Evolutionary conservation across 2,113 vertebrate species (phyloP).

Genomic region (Aldabrachelys gigantea): DNA sequence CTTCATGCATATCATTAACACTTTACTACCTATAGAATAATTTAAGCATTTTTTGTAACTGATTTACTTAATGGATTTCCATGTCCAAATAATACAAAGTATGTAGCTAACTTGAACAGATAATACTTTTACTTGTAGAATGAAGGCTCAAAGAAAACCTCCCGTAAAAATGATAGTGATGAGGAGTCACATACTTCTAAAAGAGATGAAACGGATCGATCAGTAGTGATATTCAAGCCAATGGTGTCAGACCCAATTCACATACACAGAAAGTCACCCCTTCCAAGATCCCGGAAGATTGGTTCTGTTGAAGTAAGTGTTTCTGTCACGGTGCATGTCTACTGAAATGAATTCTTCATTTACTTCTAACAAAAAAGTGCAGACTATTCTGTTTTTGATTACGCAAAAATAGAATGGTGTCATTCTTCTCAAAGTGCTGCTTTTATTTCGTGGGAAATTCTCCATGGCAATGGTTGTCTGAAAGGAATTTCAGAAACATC

Average conservation of each 20-base stretch:
- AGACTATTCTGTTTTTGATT: constrained; percentile 17
- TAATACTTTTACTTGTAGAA: constrained; percentile 75
- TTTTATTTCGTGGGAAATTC: background rate
- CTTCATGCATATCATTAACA: background rate
- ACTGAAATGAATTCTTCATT: constrained; percentile 36
- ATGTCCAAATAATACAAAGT: background rate
- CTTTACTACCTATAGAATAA: background rate
- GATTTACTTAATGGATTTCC: background rate
- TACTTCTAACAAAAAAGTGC: constrained; percentile 26
- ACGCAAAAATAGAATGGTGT: background rate
- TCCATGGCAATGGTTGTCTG: background rate
- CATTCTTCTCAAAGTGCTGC: background rate
- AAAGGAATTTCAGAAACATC: background rate
- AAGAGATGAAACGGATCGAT: constrained; percentile 87
- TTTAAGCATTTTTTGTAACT: background rate
- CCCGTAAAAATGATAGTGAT: constrained; percentile 82
- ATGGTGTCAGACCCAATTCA: constrained; percentile 93
- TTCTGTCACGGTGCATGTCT: constrained; percentile 29
- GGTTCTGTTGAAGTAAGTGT: constrained; percentile 89
- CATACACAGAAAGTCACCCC: constrained; percentile 90
- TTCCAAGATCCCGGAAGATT: constrained; percentile 88
- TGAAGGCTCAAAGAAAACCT: constrained; percentile 82
- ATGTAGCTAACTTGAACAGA: background rate
- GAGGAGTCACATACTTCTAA: constrained; percentile 82
- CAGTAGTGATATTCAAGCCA: constrained; percentile 86